Evolutionary conservation across 1,140 invertebrate genomes (phyloP).

Genomic region (Heliconius eleuchia): DNA sequence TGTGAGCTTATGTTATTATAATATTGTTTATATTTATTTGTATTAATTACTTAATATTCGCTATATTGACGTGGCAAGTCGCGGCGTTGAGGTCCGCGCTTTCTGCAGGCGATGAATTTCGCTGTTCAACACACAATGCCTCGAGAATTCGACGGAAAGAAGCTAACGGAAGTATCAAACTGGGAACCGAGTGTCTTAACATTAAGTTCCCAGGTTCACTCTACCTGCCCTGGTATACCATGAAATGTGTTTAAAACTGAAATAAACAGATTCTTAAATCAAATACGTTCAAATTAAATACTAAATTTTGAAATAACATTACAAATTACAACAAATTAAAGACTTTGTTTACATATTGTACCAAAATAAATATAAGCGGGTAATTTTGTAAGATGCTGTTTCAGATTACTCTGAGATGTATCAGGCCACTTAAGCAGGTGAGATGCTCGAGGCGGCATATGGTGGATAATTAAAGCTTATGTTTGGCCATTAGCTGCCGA

Average conservation of each 20-base stretch:
- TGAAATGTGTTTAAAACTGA: no score
- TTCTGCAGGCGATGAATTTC: no score
- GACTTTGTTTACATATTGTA: background rate
- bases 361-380: constrained; percentile 5
- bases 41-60: no score
- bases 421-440: constrained; percentile 20
- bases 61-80: no score
- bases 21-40: background rate
- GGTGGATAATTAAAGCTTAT: constrained; percentile 19
- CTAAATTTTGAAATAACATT: background rate
- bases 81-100: no score
- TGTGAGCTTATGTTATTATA: background rate
- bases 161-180: no score
- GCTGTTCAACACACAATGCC: no score
- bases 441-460: constrained; percentile 18
- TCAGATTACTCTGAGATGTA: constrained; percentile 12
- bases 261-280: no score
- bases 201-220: no score
- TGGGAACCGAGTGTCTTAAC: no score
- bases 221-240: no score
- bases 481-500: constrained; percentile 9
- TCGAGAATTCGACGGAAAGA: no score
- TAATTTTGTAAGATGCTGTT: constrained; percentile 6
- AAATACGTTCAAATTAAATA: background rate
- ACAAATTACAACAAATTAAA: constrained; percentile 4